Conservation (phyloP, 2,113 vertebrate genomes). For the Plecotus auritus region DNA sequence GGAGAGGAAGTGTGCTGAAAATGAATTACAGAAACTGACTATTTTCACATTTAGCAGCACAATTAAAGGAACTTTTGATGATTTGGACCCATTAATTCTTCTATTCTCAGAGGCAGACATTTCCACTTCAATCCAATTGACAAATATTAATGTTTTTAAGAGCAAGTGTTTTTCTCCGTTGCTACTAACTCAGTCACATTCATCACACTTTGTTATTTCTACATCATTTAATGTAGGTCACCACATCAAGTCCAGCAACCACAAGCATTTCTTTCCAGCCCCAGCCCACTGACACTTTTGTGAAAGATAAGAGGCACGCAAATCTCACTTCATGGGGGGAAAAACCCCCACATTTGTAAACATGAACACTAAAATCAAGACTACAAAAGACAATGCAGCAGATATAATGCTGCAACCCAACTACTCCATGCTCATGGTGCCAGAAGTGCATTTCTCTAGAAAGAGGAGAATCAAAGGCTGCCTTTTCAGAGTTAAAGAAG, state of each 20-base stretch:
- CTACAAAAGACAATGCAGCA: background rate
- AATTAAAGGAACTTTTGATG: conserved; percentile 8
- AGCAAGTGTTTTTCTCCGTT: background rate
- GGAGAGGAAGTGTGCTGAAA: background rate
- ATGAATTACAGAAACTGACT: conserved; percentile 14
- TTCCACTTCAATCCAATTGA: background rate
- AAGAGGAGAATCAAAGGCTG: conserved; percentile 4
- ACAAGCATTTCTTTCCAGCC: conserved; percentile 57
- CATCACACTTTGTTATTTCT: conserved; percentile 76
- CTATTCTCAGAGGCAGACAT: conserved; percentile 10
- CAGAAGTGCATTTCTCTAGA: background rate
- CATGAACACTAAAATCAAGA: conserved; percentile 33
- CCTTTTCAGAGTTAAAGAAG: background rate
- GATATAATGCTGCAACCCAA: background rate
- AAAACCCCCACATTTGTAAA: conserved; percentile 19
- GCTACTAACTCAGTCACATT: conserved; percentile 46
- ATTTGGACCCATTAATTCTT: conserved; percentile 17
- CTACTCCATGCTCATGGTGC: background rate
- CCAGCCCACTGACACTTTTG: conserved; percentile 51
- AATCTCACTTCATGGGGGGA: background rate
- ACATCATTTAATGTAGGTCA: conserved; percentile 81
- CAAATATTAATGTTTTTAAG: conserved; percentile 56
- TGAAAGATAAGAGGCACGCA: conserved; percentile 48
- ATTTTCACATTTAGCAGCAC: conserved; percentile 12
- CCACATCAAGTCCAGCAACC: conserved; percentile 64